Base-by-base conservation (phyloP, 2,888 invertebrate species). In the Drosophila stalkeri region DNA sequence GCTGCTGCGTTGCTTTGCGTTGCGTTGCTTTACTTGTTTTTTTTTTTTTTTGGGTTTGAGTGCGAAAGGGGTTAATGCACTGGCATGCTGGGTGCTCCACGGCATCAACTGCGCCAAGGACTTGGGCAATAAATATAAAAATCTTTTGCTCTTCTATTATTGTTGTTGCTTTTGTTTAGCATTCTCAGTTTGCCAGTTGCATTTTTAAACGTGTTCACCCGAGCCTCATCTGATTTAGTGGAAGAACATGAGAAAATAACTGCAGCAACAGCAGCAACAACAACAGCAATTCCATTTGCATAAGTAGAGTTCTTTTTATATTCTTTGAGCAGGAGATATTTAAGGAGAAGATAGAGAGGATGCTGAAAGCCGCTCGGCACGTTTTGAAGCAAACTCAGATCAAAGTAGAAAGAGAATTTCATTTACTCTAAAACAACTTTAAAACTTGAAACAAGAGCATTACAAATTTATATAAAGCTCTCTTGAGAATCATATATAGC, bases 121-220 rank as follows among this genome's bases (percentile, higher is more conserved):
- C 86, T 70, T 82, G 82, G 82, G 86, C 70, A 80, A 89, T 89
- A 89, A 89, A 89, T 88, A 87, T 88, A 85, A 89, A 85, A 85
- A 88, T 88, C 90, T 89, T 73, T 80, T 64, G 61, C 60, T 82
- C 65, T 75, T 86, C 55, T 88, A 73, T 77, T 73, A 54, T 51
- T 75, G 39, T 20, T 74, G 35, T 47, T 74, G 57, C 44, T 46
- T 57, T 63, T 76, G 66, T 80, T 76, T 64, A 43, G 49, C 71
- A 51, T 70, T 61, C 80, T 61, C 80, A 80, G 64, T 69, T 80
- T 64, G 35, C 57, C 64, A 59, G 75, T 75, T 54, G 70, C 60
- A 35, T 64, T 70, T 56, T 55, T 37, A 64, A 76, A 59, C 56
- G 51, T 47, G 67, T 43, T 20, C 27, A 62, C 41, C 47, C 57